Conservation (phyloP, 2,888 invertebrate species). For the Apoderus coryli region DNA sequence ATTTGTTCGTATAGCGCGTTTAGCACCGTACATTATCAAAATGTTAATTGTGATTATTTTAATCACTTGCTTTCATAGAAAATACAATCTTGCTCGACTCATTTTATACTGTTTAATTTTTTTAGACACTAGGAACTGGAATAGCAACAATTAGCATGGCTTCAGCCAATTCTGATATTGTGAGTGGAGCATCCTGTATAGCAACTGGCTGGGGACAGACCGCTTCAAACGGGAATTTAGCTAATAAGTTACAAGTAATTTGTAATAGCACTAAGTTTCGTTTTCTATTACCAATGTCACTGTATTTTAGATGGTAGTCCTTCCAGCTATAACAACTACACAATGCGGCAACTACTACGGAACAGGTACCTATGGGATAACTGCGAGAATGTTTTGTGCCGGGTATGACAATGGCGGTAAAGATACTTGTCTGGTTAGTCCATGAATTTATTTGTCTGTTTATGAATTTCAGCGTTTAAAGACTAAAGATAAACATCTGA, state of each 20-base stretch:
- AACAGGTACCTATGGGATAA: constrained; percentile 15
- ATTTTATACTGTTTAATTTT: no score
- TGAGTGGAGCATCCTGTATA: constrained; percentile 14
- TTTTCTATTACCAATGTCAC: no score
- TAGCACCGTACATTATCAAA: no score
- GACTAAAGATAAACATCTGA: no score
- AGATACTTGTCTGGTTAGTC: constrained; percentile 21
- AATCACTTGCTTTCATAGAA: no score
- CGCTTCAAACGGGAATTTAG: constrained; percentile 13
- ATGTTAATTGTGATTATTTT: no score
- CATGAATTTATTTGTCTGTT: no score
- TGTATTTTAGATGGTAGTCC: constrained; percentile 11
- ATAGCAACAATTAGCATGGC: constrained; percentile 31
- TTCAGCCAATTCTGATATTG: constrained; percentile 9
- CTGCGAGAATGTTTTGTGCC: constrained; percentile 21
- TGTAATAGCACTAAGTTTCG: no score
- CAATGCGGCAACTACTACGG: constrained; percentile 19
- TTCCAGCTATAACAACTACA: constrained; percentile 16
- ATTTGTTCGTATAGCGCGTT: no score
- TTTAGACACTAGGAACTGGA: constrained; percentile 10
- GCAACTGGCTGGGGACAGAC: constrained; percentile 22
- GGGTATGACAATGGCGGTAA: constrained; percentile 20
- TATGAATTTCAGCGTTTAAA: no score
- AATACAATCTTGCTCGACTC: no score
- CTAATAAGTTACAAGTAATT: constrained; percentile 18